These are phyloP conservation scores for Cheirogaleus medius DNA, from an alignment of 2,113 vertebrate genomes.

Conservation along the genomic window DNA sequence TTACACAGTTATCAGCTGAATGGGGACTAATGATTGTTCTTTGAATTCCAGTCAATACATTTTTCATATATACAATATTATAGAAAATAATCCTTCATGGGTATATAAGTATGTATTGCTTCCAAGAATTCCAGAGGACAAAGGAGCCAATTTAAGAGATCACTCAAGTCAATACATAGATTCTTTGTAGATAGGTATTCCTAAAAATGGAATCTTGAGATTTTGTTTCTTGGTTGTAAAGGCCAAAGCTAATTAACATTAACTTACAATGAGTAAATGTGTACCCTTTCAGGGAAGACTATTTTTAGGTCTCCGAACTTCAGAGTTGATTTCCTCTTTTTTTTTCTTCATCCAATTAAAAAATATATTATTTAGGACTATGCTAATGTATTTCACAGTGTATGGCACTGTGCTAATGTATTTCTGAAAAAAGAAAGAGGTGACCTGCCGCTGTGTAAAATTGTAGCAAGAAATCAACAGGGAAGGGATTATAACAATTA, in stretches of 20 bases:
- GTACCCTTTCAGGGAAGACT: background rate
- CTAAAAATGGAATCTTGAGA: background rate
- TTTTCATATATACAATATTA: background rate
- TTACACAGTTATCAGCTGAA: background rate
- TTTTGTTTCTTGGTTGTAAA: background rate
- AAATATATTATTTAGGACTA: slow-evolving; percentile 52
- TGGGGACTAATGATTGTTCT: background rate
- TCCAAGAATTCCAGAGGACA: too few species aligned
- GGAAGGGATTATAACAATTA: slow-evolving; percentile 56
- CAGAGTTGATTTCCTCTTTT: slow-evolving; percentile 3
- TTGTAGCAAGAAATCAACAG: slow-evolving; percentile 59
- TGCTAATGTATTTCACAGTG: slow-evolving; percentile 52
- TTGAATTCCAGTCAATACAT: background rate
- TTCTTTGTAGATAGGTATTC: background rate
- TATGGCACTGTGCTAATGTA: slow-evolving; percentile 19
- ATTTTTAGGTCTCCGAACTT: slow-evolving; percentile 58
- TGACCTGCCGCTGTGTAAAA: slow-evolving; percentile 46
- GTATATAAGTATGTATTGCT: background rate
- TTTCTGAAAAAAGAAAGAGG: slow-evolving; percentile 34
- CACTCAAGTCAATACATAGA: background rate
- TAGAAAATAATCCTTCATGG: background rate
- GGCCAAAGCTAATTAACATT: background rate
- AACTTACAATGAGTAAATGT: background rate
- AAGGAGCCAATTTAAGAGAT: too few species aligned
- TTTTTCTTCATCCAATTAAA: slow-evolving; percentile 38